A percentile compares a stretch with the other conserved stretches of the same genome.
Evolutionary conservation across 2,888 invertebrate genomes (phyloP).

Genomic region (Epistrophella euchroma): DNA sequence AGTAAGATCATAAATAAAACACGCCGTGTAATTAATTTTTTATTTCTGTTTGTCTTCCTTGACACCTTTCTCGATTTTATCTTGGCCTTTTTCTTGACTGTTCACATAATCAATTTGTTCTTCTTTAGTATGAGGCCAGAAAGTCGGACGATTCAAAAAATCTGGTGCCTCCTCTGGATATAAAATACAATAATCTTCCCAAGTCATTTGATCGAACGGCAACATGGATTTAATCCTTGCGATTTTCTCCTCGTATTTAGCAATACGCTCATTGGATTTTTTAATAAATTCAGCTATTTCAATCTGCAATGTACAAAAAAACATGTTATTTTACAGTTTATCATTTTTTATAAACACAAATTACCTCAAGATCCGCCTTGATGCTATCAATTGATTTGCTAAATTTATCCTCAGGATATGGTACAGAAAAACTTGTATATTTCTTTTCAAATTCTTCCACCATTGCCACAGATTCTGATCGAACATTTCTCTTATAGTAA

Average conservation of each 20-base stretch:
- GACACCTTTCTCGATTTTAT: no score
- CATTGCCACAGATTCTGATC: conserved; percentile 89
- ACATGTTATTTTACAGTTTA: no score
- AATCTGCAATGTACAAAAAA: no score
- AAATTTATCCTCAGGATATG: conserved; percentile 86
- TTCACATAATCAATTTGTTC: conserved; percentile 84
- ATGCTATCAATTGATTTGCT: conserved; percentile 86
- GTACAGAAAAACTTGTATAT: conserved; percentile 89
- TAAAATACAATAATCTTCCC: conserved; percentile 91
- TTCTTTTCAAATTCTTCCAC: conserved; percentile 93
- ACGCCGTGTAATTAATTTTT: no score
- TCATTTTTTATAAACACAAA: neutral
- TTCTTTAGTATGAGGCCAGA: conserved; percentile 92
- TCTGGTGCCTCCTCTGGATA: conserved; percentile 90
- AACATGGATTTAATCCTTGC: conserved; percentile 87
- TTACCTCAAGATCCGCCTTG: conserved; percentile 85
- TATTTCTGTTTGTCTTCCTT: neutral
- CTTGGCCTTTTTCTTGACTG: neutral
- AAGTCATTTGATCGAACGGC: conserved; percentile 93
- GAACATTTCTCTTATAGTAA: conserved; percentile 88
- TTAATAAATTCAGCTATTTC: conserved; percentile 77
- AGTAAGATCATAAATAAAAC: no score
- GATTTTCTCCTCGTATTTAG: conserved; percentile 86
- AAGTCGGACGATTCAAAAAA: conserved; percentile 89
- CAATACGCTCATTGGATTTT: conserved; percentile 81